These are phyloP conservation scores for Metacarcinus magister DNA, from an alignment of 2,888 invertebrate genomes.

Conservation along the genomic window DNA sequence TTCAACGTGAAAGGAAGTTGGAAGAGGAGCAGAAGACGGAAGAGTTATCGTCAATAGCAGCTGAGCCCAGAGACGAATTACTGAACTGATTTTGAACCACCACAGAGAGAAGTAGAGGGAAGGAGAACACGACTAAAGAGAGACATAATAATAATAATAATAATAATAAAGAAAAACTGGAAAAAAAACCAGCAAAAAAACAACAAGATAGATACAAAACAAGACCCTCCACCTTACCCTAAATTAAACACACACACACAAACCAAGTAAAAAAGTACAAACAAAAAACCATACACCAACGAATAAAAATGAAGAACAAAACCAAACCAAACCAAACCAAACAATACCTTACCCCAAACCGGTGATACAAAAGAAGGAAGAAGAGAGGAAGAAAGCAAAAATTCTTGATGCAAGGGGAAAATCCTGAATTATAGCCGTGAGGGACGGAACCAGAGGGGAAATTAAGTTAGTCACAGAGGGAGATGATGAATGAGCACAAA, in stretches of 20 bases:
- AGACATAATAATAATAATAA: background rate
- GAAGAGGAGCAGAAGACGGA: conserved; percentile 60
- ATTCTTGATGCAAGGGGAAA: conserved; percentile 10
- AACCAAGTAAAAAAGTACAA: background rate
- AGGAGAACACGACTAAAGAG: background rate
- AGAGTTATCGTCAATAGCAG: conserved; percentile 61
- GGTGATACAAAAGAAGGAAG: conserved; percentile 1
- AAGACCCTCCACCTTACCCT: background rate
- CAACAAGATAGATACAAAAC: background rate
- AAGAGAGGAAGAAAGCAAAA: background rate
- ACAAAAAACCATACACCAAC: background rate
- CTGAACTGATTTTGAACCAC: conserved; percentile 30
- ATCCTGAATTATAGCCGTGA: conserved; percentile 60
- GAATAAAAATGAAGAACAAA: background rate
- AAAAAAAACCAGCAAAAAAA: background rate
- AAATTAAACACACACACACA: background rate
- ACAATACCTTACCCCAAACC: conserved; percentile 23
- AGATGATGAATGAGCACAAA: conserved; percentile 73
- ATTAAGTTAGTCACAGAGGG: conserved; percentile 76
- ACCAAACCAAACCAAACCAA: background rate
- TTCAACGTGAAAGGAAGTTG: conserved; percentile 61
- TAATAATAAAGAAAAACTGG: background rate
- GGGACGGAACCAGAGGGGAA: conserved; percentile 73
- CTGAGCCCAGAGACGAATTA: conserved; percentile 9
- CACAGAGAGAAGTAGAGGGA: background rate